These are phyloP conservation scores for Pseudanteris insignis DNA, from an alignment of 2,888 invertebrate genomes.

Conservation along the genomic window DNA sequence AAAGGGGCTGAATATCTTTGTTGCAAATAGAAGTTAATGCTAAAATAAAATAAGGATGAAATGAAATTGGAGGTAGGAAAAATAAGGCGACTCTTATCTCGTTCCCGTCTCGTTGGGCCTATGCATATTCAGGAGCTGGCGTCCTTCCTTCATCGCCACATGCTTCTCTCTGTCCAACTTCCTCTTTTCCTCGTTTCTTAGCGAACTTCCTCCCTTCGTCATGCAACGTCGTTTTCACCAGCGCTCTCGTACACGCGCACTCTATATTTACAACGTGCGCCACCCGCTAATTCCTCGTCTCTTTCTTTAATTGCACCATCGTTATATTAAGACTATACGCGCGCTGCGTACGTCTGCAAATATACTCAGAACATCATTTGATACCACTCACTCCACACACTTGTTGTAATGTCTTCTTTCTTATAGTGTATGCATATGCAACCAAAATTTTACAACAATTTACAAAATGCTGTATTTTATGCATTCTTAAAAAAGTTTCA, in stretches of 20 bases:
- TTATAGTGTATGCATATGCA: too few species aligned
- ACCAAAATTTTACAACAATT: too few species aligned
- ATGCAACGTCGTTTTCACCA: slow-evolving; percentile 49
- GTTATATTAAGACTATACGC: slow-evolving; percentile 58
- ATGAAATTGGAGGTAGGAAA: slow-evolving; percentile 62
- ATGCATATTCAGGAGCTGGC: slow-evolving; percentile 63
- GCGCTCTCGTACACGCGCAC: slow-evolving; percentile 49
- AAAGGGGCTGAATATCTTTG: slow-evolving; percentile 46
- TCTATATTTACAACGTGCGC: slow-evolving; percentile 62
- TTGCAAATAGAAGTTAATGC: slow-evolving; percentile 60
- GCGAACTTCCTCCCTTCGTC: slow-evolving; percentile 39
- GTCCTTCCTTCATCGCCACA: slow-evolving; percentile 43
- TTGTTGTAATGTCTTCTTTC: too few species aligned
- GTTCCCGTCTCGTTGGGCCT: slow-evolving; percentile 61
- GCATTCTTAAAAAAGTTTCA: too few species aligned
- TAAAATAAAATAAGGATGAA: slow-evolving; percentile 63
- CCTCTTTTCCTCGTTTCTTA: slow-evolving; percentile 47
- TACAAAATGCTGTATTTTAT: too few species aligned
- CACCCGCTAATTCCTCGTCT: slow-evolving; percentile 64
- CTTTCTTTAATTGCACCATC: slow-evolving; percentile 63
- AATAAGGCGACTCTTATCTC: slow-evolving; percentile 65
- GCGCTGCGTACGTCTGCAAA: slow-evolving; percentile 26
- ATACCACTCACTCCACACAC: too few species aligned
- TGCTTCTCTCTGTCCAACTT: slow-evolving; percentile 46
- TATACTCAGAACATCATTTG: too few species aligned